phyloP scores from a whole-genome alignment of 2,888 invertebrate species.

The Theretra japonica region DNA sequence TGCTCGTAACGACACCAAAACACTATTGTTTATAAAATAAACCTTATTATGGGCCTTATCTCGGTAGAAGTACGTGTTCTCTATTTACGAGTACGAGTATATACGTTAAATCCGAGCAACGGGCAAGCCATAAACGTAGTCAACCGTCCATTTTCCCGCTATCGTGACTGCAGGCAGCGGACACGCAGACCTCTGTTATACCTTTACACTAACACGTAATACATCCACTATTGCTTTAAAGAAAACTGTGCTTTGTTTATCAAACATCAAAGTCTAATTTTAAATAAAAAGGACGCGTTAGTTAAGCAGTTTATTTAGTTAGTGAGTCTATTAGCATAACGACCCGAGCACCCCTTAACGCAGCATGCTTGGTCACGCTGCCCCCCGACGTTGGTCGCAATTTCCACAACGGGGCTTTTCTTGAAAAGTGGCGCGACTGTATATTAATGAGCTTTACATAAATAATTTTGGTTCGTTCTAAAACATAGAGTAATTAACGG shows the following conservation, averaged over 20 bases:
- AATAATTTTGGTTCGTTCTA: background rate
- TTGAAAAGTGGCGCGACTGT: slow-evolving; percentile 69
- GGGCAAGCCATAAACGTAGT: slow-evolving; percentile 81
- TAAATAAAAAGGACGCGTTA: background rate
- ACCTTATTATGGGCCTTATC: slow-evolving; percentile 75
- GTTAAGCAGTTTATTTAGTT: slow-evolving; percentile 41
- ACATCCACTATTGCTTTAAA: slow-evolving; percentile 35
- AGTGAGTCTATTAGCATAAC: slow-evolving; percentile 78
- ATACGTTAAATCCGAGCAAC: slow-evolving; percentile 73
- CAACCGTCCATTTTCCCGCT: slow-evolving; percentile 83
- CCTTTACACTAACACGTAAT: slow-evolving; percentile 39
- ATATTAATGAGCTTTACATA: slow-evolving; percentile 46
- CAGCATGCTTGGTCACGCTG: slow-evolving; percentile 84
- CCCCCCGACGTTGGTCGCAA: slow-evolving; percentile 78
- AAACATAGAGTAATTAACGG: background rate
- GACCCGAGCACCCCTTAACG: slow-evolving; percentile 81
- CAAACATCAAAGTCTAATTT: slow-evolving; percentile 42
- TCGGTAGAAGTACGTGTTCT: slow-evolving; percentile 62
- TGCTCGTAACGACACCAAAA: slow-evolving; percentile 54
- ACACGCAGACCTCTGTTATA: slow-evolving; percentile 70
- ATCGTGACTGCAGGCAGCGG: slow-evolving; percentile 73
- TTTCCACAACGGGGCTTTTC: slow-evolving; percentile 74
- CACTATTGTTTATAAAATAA: slow-evolving; percentile 68
- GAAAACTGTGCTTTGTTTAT: slow-evolving; percentile 32
- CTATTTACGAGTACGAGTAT: slow-evolving; percentile 74